Evolutionary conservation across 2,888 invertebrate genomes (phyloP).

Genomic region (Phaedon cochleariae): DNA sequence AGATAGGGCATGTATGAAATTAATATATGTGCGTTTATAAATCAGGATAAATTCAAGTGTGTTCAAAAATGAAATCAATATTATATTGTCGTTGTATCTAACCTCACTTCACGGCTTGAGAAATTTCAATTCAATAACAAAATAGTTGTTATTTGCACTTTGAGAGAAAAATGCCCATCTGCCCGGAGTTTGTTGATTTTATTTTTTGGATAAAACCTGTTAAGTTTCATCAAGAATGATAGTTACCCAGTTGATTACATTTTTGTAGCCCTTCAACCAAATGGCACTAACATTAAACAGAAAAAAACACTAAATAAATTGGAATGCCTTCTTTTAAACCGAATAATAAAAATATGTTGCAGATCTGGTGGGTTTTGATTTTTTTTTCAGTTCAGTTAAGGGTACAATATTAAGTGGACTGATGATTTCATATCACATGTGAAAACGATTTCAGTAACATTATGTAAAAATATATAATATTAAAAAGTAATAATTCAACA

Average conservation of each 20-base stretch:
- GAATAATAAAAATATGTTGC: slow-evolving; percentile 28
- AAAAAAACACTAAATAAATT: slow-evolving; percentile 49
- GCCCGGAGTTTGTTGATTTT: background rate
- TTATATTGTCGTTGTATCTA: no score
- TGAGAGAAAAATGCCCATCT: no score
- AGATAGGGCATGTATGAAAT: background rate
- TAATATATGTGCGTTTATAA: background rate
- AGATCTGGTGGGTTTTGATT: slow-evolving; percentile 38
- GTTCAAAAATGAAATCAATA: no score
- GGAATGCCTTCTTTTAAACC: slow-evolving; percentile 49
- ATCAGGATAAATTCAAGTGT: background rate
- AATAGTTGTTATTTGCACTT: no score
- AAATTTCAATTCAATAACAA: no score
- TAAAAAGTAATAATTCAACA: slow-evolving; percentile 42
- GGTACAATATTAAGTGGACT: slow-evolving; percentile 21
- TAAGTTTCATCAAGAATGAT: background rate
- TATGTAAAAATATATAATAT: slow-evolving; percentile 38
- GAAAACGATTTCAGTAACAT: slow-evolving; percentile 38
- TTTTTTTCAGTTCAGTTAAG: slow-evolving; percentile 31
- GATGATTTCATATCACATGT: slow-evolving; percentile 40
- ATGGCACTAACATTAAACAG: slow-evolving; percentile 53
- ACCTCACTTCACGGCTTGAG: no score
- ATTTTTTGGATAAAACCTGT: background rate
- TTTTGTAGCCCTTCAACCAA: slow-evolving; percentile 50
- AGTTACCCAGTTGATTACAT: slow-evolving; percentile 9